Base-by-base conservation (phyloP, 2,888 invertebrate genomes). In the Synergus itoensis region DNA sequence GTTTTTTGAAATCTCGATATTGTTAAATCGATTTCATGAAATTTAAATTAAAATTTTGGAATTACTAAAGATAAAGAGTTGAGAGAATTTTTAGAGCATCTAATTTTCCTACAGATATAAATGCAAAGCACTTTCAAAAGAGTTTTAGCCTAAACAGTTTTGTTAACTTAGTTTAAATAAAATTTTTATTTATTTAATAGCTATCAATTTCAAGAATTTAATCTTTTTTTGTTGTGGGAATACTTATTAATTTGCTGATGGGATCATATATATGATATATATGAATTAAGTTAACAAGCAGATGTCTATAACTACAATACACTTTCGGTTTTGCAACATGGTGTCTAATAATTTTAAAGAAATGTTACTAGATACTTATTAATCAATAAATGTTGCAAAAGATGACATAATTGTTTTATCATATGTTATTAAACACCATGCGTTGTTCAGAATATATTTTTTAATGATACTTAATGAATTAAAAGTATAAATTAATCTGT, bases 251-350 rank as follows among this genome's bases (percentile, higher is more conserved):
- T n/a, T 73, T 45, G 4, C 7, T 45, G n/a, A 28, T n/a, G 11
- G n/a, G 5, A 12, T 62, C 57, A 57, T 57, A n/a, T 45, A 45
- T 16, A 48, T 48, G 5, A 48, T 48, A 18, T 57, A 5, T 36
- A 36, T 5, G 45, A 53, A 73, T 73, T 73, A 73, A 53, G 73
- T 73, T 73, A 73, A 73, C 53, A 53, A 53, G n/a, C 63, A 14
- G n/a, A 18, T 73, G 48, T 53, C 28, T 53, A 16, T 53, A 73
- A 73, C 53, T 73, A 73, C 73, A 73, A 73, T 73, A 73, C 73
- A 73, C 73, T 48, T 53, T 21, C 0, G 67, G 67, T 67, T 67
- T 5, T 18, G 8, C 45, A 45, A 3, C 43, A 67, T 67, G 41
- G 41, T 65, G 41, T 65, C 11, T 65, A 41, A 43, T 65, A 4